Evolutionary conservation across 1,140 invertebrate species (phyloP).

Genomic region (Drosophila pseudoobscura): DNA sequence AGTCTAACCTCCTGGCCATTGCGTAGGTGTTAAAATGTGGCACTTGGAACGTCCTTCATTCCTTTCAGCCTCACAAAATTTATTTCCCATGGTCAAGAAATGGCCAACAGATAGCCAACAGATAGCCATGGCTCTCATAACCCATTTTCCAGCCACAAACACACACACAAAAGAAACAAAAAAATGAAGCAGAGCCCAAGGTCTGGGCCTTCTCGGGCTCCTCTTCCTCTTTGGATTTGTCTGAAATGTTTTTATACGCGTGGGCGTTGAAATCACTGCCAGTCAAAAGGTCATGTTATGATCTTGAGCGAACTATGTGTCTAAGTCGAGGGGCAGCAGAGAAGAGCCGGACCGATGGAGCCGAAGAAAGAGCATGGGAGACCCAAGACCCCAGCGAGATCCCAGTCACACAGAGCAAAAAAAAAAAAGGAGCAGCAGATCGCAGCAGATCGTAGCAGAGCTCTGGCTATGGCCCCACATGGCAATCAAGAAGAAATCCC

Average conservation of each 20-base stretch:
- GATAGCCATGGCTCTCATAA: constrained; percentile 69
- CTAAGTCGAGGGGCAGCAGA: constrained; percentile 19
- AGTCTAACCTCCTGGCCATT: constrained; percentile 41
- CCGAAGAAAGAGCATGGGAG: constrained; percentile 4
- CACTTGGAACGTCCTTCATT: constrained; percentile 64
- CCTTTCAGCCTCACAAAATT: constrained; percentile 44
- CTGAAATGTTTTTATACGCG: constrained; percentile 68
- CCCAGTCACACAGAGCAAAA: no score
- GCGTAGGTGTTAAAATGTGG: constrained; percentile 70
- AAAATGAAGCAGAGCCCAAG: constrained; percentile 43
- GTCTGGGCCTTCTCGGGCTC: constrained; percentile 16
- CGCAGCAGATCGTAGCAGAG: no score
- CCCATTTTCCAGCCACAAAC: constrained; percentile 73
- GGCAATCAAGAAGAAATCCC: constrained; percentile 74
- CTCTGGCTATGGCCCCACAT: no score
- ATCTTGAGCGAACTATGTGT: constrained; percentile 81
- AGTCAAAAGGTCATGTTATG: constrained; percentile 82
- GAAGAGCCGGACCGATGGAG: constrained; percentile 11
- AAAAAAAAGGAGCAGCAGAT: no score
- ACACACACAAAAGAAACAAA: constrained; percentile 56
- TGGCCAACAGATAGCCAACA: constrained; percentile 70
- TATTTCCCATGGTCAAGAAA: constrained; percentile 81
- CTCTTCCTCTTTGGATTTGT: constrained; percentile 48
- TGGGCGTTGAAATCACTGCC: constrained; percentile 81
- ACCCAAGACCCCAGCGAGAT: no score